Base-by-base conservation (phyloP, 2,113 vertebrate species). In the Porphyrio hochstetteri region DNA sequence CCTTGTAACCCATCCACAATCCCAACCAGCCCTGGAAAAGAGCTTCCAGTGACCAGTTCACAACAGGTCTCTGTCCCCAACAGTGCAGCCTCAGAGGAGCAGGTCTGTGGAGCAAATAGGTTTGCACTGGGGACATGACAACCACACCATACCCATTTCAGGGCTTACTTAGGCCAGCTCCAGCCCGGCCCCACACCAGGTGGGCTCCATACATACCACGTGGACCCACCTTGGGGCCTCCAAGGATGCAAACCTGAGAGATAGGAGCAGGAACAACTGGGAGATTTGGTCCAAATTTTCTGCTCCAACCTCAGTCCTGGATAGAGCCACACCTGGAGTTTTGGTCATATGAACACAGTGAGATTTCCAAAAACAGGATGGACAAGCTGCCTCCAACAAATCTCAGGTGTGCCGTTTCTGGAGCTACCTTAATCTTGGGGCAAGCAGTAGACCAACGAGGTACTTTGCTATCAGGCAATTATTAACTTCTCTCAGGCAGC, bases 401-500 rank as follows among this genome's bases (percentile, higher is more conserved):
- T 56, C 63, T 67, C 52, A 82, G 65, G 68, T 55, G 78, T 78
- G 74, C 80, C 86, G 11, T 5, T 82, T 56, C 90, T 69, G 21
- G 79, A 85, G 69, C 61, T 64, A 25, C 60, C 38, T 76, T 70
- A 69, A 81, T 35, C 69, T 4, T 17, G 29, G 29, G 35, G 44
- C 55, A 57, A 82, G 82, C 29, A 9, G 52, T 2, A 40, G 50
- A 55, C 11, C 3, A 5, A 84, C 52, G 88, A 95, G 77, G 79
- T 57, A 52, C 79, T 85, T 64, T 38, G 24, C 46, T 60, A 65
- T 61, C 40, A 59, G 69, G 50, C 70, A 53, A 55, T 38, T 28
- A 36, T n/a, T 63, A 74, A 77, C 71, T 76, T 71, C 93, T 90
- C 79, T n/a, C 44, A 79, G 92, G 77, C n/a, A 81, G 81, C 77